Conservation (phyloP, 2,888 invertebrate genomes). For the Amphipyra berbera region DNA sequence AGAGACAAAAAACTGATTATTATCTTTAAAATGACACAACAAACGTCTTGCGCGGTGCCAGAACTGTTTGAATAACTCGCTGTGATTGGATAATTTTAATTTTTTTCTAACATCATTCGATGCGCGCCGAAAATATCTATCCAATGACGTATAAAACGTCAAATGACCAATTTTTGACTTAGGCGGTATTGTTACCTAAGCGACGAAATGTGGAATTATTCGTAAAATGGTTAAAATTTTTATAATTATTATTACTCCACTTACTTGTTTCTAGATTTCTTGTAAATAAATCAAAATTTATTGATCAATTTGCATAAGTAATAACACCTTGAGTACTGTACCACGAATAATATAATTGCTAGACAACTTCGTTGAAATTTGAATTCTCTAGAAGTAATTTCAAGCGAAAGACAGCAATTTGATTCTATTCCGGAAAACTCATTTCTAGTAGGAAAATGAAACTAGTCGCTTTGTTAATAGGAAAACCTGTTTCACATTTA, state of each 20-base stretch:
- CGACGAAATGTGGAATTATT: too few relatives aligned
- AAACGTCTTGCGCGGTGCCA: too few relatives aligned
- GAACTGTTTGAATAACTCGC: too few relatives aligned
- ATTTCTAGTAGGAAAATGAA: not conserved
- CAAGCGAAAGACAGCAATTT: conserved; percentile 25
- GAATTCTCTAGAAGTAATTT: conserved; percentile 30
- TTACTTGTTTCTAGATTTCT: not conserved
- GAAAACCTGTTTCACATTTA: conserved; percentile 8
- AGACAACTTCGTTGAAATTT: conserved; percentile 20
- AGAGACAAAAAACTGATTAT: too few relatives aligned
- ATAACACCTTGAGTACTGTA: conserved; percentile 7
- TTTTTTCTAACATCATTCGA: too few relatives aligned
- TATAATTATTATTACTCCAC: not conserved
- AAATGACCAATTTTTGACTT: too few relatives aligned
- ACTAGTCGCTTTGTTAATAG: conserved; percentile 21
- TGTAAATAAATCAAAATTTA: conserved; percentile 1
- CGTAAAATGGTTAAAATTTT: not conserved
- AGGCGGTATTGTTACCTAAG: too few relatives aligned
- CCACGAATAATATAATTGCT: conserved; percentile 20
- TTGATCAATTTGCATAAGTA: conserved; percentile 21
- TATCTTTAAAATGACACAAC: too few relatives aligned
- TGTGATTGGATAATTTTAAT: too few relatives aligned
- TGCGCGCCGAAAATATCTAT: too few relatives aligned
- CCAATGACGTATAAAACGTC: too few relatives aligned
- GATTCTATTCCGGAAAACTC: conserved; percentile 22